phyloP scores from a whole-genome alignment of 2,797 vertebrate species.

The Anisognathus igniventris region DNA sequence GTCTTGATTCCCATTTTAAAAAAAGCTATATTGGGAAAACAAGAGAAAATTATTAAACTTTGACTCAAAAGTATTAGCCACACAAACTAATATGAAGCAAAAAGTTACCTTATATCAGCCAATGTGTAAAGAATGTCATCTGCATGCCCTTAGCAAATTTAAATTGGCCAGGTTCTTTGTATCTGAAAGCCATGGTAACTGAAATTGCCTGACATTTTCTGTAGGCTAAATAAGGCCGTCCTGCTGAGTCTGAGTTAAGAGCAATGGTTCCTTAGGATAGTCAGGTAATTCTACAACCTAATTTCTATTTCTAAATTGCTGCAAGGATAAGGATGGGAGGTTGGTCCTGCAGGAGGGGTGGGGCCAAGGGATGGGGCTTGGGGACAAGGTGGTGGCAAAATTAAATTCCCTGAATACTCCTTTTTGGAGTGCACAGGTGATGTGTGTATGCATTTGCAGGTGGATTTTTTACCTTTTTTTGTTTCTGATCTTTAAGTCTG shows the following conservation, averaged over 20 bases:
- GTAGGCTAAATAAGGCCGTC: neutral
- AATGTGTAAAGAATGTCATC: neutral
- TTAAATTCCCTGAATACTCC: neutral
- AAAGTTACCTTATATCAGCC: neutral
- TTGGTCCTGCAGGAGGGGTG: neutral
- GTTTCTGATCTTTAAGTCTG: neutral
- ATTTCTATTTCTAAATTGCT: neutral
- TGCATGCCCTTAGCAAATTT: neutral
- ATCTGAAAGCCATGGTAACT: neutral
- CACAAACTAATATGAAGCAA: neutral
- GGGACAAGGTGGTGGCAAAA: neutral
- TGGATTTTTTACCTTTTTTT: neutral
- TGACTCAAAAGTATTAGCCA: neutral
- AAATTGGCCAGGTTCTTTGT: neutral
- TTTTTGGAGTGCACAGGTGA: neutral
- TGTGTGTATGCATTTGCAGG: neutral
- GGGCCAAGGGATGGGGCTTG: neutral
- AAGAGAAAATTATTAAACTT: neutral
- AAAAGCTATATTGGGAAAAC: neutral
- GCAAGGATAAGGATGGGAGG: neutral
- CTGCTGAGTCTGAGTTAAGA: neutral
- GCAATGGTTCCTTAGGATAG: neutral
- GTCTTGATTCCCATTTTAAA: neutral
- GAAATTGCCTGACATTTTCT: neutral
- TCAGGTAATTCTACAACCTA: neutral